Base-by-base conservation (phyloP, 1,140 invertebrate genomes). In the Heliothis subflexa region DNA sequence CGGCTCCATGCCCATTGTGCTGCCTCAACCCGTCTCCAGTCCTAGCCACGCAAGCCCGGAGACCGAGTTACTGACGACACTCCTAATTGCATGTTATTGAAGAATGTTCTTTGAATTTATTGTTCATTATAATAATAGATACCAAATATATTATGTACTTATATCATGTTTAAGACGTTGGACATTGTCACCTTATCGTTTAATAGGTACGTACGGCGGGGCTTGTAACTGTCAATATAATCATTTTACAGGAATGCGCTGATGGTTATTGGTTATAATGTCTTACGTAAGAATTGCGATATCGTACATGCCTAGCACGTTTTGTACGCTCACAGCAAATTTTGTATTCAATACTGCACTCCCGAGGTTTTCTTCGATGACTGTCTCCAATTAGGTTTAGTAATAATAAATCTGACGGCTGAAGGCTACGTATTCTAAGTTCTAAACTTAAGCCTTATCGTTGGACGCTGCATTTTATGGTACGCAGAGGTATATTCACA, bases 241-340 rank as follows among this genome's bases (percentile, higher is more conserved):
- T 83, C 81, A 78, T 81, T 83, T 86, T 84, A 71, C 85, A 86
- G 83, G 88, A 89, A 92, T 91, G 83, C 79, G 86, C 86, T 82
- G 81, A 84, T 82, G 81, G 82, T 81, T 28, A 81, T 61, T 82
- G 81, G 82, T 81, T 28, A 81, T 61, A 78, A 68, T 75, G 74
- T 57, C 66, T 88, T 91, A 87, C 86, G 86, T 88, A 89, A 90
- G 64, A 74, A 79, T 68, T 83, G 76, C 76, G 52, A 81, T 79
- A 83, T 83, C 83, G 50, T 84, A 85, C 85, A 88, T 85, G 80
- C 84, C 70, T 82, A 81, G 85, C 87, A 91, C 88, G 88, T 88
- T 87, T 80, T 78, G 70, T 68, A 66, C 83, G 84, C 76, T 80
- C 83, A 83, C 80, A 57, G 70, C 82, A 81, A 85, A 74, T 86